Evolutionary conservation across 1,140 invertebrate genomes (phyloP), one percentile per base, ranked within the genome.

Genomic region (Drosophila prosaltans): DNA sequence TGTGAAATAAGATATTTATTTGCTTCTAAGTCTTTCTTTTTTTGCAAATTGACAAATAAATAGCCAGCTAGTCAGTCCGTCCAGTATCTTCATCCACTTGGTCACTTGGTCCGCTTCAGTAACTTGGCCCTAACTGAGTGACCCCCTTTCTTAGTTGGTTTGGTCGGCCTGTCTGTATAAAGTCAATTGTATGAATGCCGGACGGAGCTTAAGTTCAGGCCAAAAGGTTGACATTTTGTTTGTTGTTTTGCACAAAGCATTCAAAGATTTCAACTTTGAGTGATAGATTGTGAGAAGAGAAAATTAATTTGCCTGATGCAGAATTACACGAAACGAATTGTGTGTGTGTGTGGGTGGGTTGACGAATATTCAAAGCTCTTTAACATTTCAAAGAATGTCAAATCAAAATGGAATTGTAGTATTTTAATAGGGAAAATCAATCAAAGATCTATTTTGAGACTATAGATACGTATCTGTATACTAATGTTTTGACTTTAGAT

Each of bases 1-100:
- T 68, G 80, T 70, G 73, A 80, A 84, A 83, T 78, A 88, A 83
- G 83, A 86, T 88, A 88, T 86, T 88, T 86, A 82, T 82, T 88
- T 86, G 79, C 71, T 70, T 69, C 79, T 86, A 76, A 88, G 82
- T 80, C 69, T 45, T 65, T 60, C 65, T 62, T 72, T 69, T 72
- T 65, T 40, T 77, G 57, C 79, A 76, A 88, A 88, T 86, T 86
- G 82, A 75, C 83, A 88, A 86, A 86, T 86, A 86, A 85, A 85
- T 86, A 82, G 82, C 77, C 64, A 10, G 45, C 21, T 24, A 24
- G 1, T 43, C 59, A 58, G 65, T 45, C 51, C 16, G 16, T 16
- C 16, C 16, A 16, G 16, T 16, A 16, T 40, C 58, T 60, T 51
- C 9, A 36, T 58, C 36, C 54, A 28, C 36, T 67, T 36, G 32